These are phyloP conservation scores for Reticulitermes speratus DNA, from an alignment of 1,140 invertebrate species.

Conservation along the genomic window DNA sequence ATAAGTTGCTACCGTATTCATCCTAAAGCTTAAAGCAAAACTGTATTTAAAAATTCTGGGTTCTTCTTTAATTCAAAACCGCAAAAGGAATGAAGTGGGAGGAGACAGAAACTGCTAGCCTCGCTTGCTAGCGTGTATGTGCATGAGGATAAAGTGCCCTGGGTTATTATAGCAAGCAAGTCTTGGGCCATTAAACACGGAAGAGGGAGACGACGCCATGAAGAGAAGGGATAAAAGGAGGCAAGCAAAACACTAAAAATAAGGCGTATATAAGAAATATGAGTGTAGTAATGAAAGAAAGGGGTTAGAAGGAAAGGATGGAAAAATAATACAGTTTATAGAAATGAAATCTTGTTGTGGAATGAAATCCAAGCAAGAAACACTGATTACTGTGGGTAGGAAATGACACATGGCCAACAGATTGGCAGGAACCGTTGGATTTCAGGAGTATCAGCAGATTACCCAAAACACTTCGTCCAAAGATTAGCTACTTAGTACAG, in stretches of 20 bases:
- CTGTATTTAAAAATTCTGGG: background rate
- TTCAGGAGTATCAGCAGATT: background rate
- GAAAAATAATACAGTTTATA: background rate
- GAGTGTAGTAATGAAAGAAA: background rate
- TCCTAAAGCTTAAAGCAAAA: background rate
- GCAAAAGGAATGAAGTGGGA: background rate
- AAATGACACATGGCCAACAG: background rate
- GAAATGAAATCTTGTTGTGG: background rate
- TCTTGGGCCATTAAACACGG: conserved; percentile 9
- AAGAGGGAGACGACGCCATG: background rate
- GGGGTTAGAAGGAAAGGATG: background rate
- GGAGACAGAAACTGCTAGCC: background rate
- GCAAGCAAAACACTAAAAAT: background rate
- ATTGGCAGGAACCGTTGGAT: background rate
- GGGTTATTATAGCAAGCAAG: conserved; percentile 6
- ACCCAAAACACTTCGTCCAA: no score
- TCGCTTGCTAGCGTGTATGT: background rate
- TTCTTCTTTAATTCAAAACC: background rate
- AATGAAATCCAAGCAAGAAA: background rate
- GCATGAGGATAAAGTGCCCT: background rate
- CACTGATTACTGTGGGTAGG: background rate
- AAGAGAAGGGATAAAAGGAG: background rate
- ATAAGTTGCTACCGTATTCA: background rate
- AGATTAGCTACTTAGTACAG: no score
- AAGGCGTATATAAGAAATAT: background rate